Percentiles rank a stretch among this genome's conserved stretches.
phyloP scores from a whole-genome alignment of 2,888 invertebrate genomes.

The Eubasilissa splendida region DNA sequence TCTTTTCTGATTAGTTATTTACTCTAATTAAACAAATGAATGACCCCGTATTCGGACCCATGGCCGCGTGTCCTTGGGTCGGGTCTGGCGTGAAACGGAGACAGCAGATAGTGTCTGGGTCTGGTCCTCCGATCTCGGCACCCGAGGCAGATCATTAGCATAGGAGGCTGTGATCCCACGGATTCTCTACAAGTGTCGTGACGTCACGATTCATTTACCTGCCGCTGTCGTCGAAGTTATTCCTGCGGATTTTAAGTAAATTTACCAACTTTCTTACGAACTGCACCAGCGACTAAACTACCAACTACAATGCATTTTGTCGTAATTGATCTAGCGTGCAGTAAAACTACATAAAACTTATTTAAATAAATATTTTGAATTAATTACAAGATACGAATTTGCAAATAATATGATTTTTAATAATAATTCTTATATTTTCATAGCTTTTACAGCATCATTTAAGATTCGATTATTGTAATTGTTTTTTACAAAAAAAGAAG shows the following conservation, averaged over 20 bases:
- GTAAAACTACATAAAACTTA: too few species aligned
- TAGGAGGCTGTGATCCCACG: constrained; percentile 49
- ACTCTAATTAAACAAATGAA: constrained; percentile 22
- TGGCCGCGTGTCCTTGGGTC: constrained; percentile 1
- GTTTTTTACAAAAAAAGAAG: too few species aligned
- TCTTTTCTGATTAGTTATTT: not conserved
- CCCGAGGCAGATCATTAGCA: constrained; percentile 48
- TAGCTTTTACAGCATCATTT: too few species aligned
- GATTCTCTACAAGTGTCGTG: constrained; percentile 47
- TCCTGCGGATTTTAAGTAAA: constrained; percentile 47
- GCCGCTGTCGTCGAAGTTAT: constrained; percentile 41
- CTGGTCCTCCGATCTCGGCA: constrained; percentile 3
- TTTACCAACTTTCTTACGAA: constrained; percentile 28
- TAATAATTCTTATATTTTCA: too few species aligned
- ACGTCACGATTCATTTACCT: constrained; percentile 52
- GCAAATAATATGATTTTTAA: too few species aligned
- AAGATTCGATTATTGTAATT: too few species aligned
- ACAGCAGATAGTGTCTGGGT: constrained; percentile 28
- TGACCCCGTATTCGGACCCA: constrained; percentile 1
- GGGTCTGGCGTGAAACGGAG: not conserved
- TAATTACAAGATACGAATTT: too few species aligned
- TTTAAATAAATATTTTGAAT: too few species aligned
- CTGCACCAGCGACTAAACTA: constrained; percentile 19
- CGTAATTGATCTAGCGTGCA: constrained; percentile 14
- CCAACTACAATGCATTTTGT: constrained; percentile 6